Conservation (phyloP, 2,888 invertebrate genomes). For the Agriopis marginaria region DNA sequence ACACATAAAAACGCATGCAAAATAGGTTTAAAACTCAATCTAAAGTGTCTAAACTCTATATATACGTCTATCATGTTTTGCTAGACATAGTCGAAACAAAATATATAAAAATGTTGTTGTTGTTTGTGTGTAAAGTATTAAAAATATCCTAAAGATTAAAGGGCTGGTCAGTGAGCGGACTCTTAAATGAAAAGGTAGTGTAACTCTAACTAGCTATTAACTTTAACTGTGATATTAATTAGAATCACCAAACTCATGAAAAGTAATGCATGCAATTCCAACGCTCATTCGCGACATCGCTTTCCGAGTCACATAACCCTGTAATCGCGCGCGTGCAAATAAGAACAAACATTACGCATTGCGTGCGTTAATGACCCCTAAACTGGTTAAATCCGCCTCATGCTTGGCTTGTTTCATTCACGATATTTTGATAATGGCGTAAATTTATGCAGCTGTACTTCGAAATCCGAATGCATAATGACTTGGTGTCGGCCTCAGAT, state of each 20-base stretch:
- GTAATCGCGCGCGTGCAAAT: constrained; percentile 52
- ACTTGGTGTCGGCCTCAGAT: constrained; percentile 72
- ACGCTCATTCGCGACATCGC: constrained; percentile 37
- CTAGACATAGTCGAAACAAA: too few relatives aligned
- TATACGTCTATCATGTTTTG: too few relatives aligned
- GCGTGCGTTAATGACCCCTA: constrained; percentile 81
- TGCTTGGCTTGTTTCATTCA: constrained; percentile 74
- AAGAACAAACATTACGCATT: constrained; percentile 65
- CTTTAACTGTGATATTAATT: constrained; percentile 35
- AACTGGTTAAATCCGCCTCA: constrained; percentile 76
- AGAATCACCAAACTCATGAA: constrained; percentile 35
- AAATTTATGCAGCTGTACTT: constrained; percentile 80
- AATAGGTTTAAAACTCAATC: too few relatives aligned
- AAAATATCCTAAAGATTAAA: neutral
- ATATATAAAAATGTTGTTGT: too few relatives aligned
- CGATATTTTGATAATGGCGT: constrained; percentile 85
- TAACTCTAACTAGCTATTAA: constrained; percentile 26
- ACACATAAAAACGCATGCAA: too few relatives aligned
- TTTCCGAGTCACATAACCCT: constrained; percentile 50
- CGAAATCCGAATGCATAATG: constrained; percentile 83
- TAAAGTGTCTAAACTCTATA: too few relatives aligned
- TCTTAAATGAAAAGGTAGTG: constrained; percentile 16
- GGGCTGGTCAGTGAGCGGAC: neutral
- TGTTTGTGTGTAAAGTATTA: neutral
- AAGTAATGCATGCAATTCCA: constrained; percentile 39